phyloP scores from a whole-genome alignment of 2,113 vertebrate genomes.

The Nanorana parkeri region DNA sequence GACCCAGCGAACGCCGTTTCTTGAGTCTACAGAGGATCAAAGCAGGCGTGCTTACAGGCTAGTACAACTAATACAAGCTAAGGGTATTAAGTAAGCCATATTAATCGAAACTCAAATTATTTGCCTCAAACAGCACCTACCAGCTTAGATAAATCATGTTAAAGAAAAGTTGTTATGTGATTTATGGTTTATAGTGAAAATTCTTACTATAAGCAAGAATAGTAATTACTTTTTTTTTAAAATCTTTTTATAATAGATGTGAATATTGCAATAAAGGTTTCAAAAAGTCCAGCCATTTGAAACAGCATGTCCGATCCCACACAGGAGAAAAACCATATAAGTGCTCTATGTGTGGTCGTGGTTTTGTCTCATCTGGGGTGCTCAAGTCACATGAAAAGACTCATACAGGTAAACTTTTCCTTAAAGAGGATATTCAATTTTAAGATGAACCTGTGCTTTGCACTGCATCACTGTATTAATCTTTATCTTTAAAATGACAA shows the following conservation, averaged over 20 bases:
- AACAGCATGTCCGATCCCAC: conserved; percentile 95
- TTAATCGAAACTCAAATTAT: no score
- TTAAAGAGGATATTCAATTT: background rate
- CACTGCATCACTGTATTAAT: no score
- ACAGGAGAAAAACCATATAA: conserved; percentile 95
- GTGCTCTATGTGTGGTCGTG: conserved; percentile 89
- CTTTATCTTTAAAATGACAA: no score
- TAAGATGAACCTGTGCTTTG: no score
- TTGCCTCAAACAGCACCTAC: no score
- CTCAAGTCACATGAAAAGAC: conserved; percentile 97
- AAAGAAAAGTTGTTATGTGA: no score
- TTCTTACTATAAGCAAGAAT: no score
- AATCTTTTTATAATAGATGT: conserved; percentile 80
- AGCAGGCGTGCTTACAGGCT: conserved; percentile 90
- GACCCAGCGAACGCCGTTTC: conserved; percentile 78
- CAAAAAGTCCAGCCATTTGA: conserved; percentile 97
- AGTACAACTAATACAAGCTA: conserved; percentile 36
- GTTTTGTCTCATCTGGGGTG: conserved; percentile 94
- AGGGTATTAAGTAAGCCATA: no score
- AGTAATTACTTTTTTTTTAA: no score
- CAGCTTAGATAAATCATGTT: no score
- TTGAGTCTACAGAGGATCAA: conserved; percentile 88
- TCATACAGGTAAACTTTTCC: conserved; percentile 84
- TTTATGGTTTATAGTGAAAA: no score
- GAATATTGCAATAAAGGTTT: conserved; percentile 92